A percentile compares a stretch with the other conserved stretches of the same genome.
phyloP scores from a whole-genome alignment of 2,888 invertebrate genomes.

The Tridacna crocea region DNA sequence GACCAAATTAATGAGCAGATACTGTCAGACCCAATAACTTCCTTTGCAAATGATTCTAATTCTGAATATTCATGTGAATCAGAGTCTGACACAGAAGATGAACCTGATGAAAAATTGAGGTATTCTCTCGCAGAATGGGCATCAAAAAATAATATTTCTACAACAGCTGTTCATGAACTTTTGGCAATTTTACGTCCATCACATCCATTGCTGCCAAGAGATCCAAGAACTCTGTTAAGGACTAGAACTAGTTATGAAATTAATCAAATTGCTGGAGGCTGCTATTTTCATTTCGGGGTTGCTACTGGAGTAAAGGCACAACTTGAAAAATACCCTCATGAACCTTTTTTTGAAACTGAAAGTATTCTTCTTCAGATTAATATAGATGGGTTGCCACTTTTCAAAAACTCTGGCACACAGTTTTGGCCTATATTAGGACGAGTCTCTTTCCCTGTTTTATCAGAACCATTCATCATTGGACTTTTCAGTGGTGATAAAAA shows the following conservation, averaged over 20 bases:
- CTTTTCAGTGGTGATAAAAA: slow-evolving; percentile 22
- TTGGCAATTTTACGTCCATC: slow-evolving; percentile 6
- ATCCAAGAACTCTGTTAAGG: slow-evolving; percentile 30
- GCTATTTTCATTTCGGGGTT: slow-evolving; percentile 32
- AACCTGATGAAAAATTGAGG: not conserved
- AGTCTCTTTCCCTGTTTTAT: slow-evolving; percentile 5
- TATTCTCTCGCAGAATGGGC: slow-evolving; percentile 38
- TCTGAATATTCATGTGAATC: not conserved
- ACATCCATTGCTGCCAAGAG: slow-evolving; percentile 29
- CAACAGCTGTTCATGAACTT: slow-evolving; percentile 11
- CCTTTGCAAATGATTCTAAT: not conserved
- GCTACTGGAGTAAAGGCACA: not conserved
- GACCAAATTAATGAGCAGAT: not conserved
- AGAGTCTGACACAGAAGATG: not conserved
- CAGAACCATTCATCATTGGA: slow-evolving; percentile 36
- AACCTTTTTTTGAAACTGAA: not conserved
- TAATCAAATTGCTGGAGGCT: slow-evolving; percentile 23
- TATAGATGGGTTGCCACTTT: slow-evolving; percentile 34
- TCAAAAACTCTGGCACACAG: slow-evolving; percentile 33
- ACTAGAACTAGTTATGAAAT: slow-evolving; percentile 16
- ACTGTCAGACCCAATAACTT: not conserved
- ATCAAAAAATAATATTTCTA: too few species aligned
- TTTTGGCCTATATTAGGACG: slow-evolving; percentile 40
- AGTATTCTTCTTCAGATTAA: slow-evolving; percentile 12
- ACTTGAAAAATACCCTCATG: not conserved